Evolutionary conservation across 2,888 invertebrate genomes (phyloP), one percentile per base, ranked within the genome.

Genomic region (Metacarcinus magister): DNA sequence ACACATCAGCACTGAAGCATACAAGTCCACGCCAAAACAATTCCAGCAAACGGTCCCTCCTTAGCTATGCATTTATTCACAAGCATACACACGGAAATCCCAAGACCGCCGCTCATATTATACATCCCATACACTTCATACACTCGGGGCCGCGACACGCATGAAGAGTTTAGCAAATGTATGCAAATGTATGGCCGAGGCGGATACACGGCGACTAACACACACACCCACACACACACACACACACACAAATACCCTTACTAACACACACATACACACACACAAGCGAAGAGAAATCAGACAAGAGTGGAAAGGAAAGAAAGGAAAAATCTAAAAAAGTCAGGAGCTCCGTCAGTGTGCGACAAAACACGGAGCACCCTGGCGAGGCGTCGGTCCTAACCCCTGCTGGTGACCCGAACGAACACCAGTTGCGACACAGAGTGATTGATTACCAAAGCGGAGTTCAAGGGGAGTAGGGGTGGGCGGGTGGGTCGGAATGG

Each of bases 241-340:
- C 91, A 91, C 43, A 91, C 91, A 91, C 44, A 91, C 23, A 91
- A 67, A 10, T 23, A 5, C 67, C 19, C 67, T 23, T 44, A 43
- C 91, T 8, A 8, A 91, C 44, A 91, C 91, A 91, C 44, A 91
- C 91, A 44, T n/a, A n/a, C n/a, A n/a, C n/a, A n/a, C n/a, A n/a
- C n/a, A n/a, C n/a, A 82, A 5, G 23, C n/a, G 23, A 32, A 32
- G 43, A n/a, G 16, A 43, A 91, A n/a, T 13, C 32, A 89, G 39
- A 89, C 10, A 16, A 89, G 89, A 43, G 89, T 4, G 89, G 39
- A 16, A 89, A 19, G 13, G 43, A 89, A n/a, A 89, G 39, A 16
- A 54, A 13, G 54, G 28, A 92, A 2, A 16, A 7, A 54, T 4
- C 13, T 10, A 91, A 23, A 43, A 91, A 23, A 44, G 44, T 10